Evolutionary conservation across 1,140 invertebrate species (phyloP), one percentile per base, ranked within the genome.

Genomic region (Magallana gigas): DNA sequence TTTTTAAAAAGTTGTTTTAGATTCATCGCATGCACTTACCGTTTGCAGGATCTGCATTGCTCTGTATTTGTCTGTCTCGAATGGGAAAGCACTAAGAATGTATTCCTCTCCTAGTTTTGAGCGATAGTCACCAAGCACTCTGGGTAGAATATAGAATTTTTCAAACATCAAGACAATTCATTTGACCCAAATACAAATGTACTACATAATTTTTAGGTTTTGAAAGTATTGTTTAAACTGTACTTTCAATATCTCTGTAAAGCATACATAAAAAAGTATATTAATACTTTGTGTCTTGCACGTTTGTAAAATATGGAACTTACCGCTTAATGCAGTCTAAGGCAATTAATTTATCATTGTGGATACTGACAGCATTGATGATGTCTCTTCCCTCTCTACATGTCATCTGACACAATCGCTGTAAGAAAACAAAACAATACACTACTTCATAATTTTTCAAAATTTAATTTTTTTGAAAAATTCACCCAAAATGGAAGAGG

Each of bases 281-380:
- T 48, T 48, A 48, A 48, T 48, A 48, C 3, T 48, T 4, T 48
- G 1, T 48, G 36, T 48, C 36, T 4, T 0, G 36, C 36, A 48
- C 5, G 36, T 48, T 48, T 48, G 36, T 48, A 48, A 48, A 48
- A 3, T 48, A 48, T 12, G 68, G 7, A 18, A 29, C 64, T 84
- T 88, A 95, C 94, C 94, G 93, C 92, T 95, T 95, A 9, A 94
- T 86, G 86, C 91, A 92, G 56, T 94, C 91, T 58, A 95, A 90
- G 56, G 91, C 93, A 68, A 92, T 91, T 1, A 94, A 89, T 83
- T 93, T 93, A 84, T 95, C 94, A 90, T 94, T 94, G 29, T 94
- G 92, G 48, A 95, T 91, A 57, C 88, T 93, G 56, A 94, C 88
- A 56, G 92, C 89, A 83, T 90, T 91, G 16, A 95, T 89, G 16